Percentiles rank a stretch among this genome's conserved stretches.
These are phyloP conservation scores for Chunga burmeisteri DNA, from an alignment of 2,113 vertebrate genomes.

Conservation along the genomic window DNA sequence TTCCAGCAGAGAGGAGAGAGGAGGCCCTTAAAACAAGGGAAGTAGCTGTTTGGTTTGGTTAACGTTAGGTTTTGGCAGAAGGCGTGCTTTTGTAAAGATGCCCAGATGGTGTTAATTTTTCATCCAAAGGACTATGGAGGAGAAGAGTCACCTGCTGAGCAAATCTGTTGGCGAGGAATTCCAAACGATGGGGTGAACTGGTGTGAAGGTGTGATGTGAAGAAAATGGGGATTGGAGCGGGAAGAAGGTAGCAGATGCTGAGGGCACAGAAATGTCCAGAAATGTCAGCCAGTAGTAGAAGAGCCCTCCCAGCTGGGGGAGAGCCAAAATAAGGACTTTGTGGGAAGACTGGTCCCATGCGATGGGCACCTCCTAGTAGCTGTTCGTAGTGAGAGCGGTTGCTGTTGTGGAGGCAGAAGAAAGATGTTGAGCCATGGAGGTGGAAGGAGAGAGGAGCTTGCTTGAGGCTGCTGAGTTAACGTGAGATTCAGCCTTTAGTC, in stretches of 20 bases:
- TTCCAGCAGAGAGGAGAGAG: not conserved
- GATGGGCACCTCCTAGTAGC: not conserved
- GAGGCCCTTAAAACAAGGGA: not conserved
- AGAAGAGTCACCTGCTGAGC: not conserved
- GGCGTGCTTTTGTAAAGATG: too few species aligned
- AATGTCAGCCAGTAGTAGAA: not conserved
- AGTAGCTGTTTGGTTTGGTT: not conserved
- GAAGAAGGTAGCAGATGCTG: not conserved
- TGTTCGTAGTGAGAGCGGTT: not conserved
- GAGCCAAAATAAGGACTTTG: not conserved
- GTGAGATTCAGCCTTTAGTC: not conserved
- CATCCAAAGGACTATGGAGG: not conserved
- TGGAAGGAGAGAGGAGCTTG: not conserved
- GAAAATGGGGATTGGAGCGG: too few species aligned
- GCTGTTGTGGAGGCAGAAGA: not conserved
- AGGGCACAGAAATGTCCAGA: not conserved
- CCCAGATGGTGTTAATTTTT: not conserved
- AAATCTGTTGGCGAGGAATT: not conserved
- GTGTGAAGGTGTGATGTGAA: not conserved
- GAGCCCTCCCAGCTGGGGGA: not conserved
- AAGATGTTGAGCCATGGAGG: accelerated
- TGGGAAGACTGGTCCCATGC: accelerated
- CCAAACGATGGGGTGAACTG: not conserved
- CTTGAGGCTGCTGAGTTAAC: not conserved
- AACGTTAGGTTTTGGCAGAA: not conserved